Evolutionary conservation across 2,113 vertebrate species (phyloP).

Genomic region (Malurus alboscapulatus): DNA sequence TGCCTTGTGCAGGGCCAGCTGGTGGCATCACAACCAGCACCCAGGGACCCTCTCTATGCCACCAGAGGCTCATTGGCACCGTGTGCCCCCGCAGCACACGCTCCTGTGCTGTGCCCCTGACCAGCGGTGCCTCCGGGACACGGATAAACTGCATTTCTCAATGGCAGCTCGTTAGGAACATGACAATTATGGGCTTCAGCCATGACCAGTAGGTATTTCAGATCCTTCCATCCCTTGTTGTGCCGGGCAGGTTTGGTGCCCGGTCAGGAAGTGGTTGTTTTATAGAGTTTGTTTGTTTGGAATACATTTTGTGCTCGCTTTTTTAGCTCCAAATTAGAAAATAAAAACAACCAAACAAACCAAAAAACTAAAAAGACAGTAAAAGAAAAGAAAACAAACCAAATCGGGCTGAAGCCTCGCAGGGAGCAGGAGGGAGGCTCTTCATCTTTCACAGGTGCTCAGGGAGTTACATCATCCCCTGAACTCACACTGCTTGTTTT

Average conservation of each 20-base stretch:
- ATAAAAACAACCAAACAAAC: neutral
- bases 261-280: neutral
- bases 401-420: neutral
- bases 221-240: slow-evolving; percentile 57
- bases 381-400: neutral
- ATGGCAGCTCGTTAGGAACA: neutral
- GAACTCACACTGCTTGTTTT: neutral
- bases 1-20: neutral
- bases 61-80: neutral
- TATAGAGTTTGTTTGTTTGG: neutral
- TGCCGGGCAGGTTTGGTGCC: neutral
- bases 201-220: slow-evolving; percentile 59
- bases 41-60: neutral
- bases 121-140: neutral
- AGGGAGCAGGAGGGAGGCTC: neutral
- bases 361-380: neutral
- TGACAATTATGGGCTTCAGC: neutral
- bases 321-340: neutral
- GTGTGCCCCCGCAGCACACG: fast-evolving
- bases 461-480: neutral
- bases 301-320: slow-evolving; percentile 65
- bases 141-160: fast-evolving
- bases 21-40: neutral
- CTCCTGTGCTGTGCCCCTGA: fast-evolving
- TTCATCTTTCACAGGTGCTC: neutral